phyloP scores from a whole-genome alignment of 37 sponge, comb jelly and placozoan genomes.

The Halichondria panicea region DNA sequence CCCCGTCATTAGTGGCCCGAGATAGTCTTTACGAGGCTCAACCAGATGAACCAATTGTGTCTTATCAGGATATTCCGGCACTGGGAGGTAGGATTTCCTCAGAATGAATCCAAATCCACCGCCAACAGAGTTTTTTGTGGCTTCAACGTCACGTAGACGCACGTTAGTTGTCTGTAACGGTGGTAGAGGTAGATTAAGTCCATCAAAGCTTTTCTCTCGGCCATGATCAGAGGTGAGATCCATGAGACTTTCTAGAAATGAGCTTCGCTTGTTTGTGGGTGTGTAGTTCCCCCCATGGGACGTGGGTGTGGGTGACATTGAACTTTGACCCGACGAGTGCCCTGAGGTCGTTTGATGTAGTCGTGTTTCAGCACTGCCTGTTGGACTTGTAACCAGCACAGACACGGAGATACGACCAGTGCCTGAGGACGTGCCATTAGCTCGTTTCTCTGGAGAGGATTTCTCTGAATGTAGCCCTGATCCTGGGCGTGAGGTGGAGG shows the following conservation, averaged over 20 bases:
- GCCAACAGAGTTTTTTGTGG: conserved; percentile 34
- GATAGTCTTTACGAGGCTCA: conserved; percentile 59
- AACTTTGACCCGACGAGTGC: neutral
- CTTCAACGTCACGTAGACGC: conserved; percentile 34
- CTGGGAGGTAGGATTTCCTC: conserved; percentile 69
- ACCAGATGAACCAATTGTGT: conserved; percentile 71
- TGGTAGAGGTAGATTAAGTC: conserved; percentile 56
- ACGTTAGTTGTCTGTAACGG: conserved; percentile 54
- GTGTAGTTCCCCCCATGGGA: neutral
- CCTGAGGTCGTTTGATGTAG: too few relatives aligned
- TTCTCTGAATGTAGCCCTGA: too few relatives aligned
- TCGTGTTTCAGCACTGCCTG: neutral
- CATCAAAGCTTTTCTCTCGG: conserved; percentile 37
- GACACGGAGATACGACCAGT: neutral
- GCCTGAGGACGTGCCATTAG: neutral
- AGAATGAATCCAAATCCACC: conserved; percentile 87
- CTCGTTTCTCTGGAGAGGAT: too few relatives aligned
- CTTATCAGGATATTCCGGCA: conserved; percentile 63
- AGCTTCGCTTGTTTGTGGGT: neutral
- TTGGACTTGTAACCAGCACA: neutral
- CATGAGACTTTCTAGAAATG: neutral
- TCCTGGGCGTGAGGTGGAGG: too few relatives aligned
- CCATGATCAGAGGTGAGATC: neutral
- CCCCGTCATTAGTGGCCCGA: conserved; percentile 82
- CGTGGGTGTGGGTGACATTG: neutral